Evolutionary conservation across 1,140 invertebrate species (phyloP).

Genomic region (Leptinotarsa defecta): DNA sequence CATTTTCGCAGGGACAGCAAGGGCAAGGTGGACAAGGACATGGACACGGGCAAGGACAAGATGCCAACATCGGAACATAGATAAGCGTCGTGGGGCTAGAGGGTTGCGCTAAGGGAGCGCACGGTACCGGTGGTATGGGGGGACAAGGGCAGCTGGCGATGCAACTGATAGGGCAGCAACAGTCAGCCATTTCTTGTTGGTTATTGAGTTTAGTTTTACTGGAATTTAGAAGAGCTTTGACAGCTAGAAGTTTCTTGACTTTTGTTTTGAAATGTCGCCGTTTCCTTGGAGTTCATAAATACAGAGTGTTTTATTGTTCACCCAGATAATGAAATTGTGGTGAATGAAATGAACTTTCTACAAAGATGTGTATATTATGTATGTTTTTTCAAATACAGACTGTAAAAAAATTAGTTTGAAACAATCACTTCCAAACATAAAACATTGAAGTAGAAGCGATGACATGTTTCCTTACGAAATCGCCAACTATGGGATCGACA

Average conservation of each 20-base stretch:
- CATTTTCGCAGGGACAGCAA: neutral
- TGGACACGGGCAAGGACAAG: conserved; percentile 31
- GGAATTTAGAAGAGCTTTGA: neutral
- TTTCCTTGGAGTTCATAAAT: neutral
- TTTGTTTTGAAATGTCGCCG: neutral
- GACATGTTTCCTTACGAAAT: too few relatives aligned
- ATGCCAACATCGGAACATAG: conserved; percentile 27
- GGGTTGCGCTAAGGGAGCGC: conserved; percentile 33
- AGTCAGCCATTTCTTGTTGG: conserved; percentile 33
- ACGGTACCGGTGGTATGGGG: conserved; percentile 29
- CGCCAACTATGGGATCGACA: too few relatives aligned
- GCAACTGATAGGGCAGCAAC: conserved; percentile 31
- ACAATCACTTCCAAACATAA: too few relatives aligned
- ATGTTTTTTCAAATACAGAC: too few relatives aligned
- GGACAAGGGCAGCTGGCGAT: conserved; percentile 32
- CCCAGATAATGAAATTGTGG: neutral
- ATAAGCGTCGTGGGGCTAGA: conserved; percentile 31
- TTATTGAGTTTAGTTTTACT: conserved; percentile 17
- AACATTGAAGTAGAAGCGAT: too few relatives aligned
- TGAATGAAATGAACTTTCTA: too few relatives aligned
- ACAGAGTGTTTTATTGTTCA: neutral
- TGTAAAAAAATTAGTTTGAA: too few relatives aligned
- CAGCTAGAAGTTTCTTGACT: neutral
- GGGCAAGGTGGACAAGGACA: conserved; percentile 24
- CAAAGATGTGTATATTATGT: too few relatives aligned